Conservation (phyloP, 1,140 invertebrate genomes). For the Achatina immaculata region DNA sequence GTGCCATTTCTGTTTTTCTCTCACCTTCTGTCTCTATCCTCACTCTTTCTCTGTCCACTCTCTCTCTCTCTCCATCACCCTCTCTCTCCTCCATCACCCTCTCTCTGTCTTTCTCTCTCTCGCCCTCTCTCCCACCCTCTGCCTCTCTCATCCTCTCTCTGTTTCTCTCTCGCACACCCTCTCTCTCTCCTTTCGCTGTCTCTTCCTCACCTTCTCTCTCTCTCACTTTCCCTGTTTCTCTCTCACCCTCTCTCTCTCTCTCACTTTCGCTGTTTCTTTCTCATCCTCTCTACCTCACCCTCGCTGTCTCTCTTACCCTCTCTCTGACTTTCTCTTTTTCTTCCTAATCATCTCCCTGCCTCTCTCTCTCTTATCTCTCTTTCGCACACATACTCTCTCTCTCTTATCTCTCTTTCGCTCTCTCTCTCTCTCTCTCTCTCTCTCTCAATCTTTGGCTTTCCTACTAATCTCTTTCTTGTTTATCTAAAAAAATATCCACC, state of each 20-base stretch:
- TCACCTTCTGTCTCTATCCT: slow-evolving; percentile 27
- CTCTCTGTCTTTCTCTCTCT: slow-evolving; percentile 3
- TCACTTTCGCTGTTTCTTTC: slow-evolving; percentile 29
- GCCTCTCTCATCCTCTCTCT: slow-evolving; percentile 30
- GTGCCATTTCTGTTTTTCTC: slow-evolving; percentile 37
- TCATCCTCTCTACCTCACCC: slow-evolving; percentile 29
- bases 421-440: too few relatives aligned
- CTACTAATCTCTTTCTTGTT: neutral
- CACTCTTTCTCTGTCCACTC: neutral
- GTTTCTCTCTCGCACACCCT: too few relatives aligned
- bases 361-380: slow-evolving; percentile 5
- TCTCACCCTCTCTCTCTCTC: too few relatives aligned
- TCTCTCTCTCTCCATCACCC: slow-evolving; percentile 20
- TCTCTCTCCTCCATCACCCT: neutral
- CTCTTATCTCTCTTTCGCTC: too few relatives aligned
- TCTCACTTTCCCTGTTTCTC: too few relatives aligned
- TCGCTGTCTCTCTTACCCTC: slow-evolving; percentile 4
- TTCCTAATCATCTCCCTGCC: slow-evolving; percentile 17
- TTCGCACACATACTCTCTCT: slow-evolving; percentile 5
- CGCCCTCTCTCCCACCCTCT: slow-evolving; percentile 14
- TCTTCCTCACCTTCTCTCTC: too few relatives aligned
- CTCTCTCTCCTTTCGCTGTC: too few relatives aligned
- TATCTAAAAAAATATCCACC: too few relatives aligned
- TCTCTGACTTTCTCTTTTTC: slow-evolving; percentile 12
- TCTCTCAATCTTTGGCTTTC: neutral